Evolutionary conservation across 2,797 vertebrate species (phyloP).

Genomic region (Threskiornis aethiopicus): DNA sequence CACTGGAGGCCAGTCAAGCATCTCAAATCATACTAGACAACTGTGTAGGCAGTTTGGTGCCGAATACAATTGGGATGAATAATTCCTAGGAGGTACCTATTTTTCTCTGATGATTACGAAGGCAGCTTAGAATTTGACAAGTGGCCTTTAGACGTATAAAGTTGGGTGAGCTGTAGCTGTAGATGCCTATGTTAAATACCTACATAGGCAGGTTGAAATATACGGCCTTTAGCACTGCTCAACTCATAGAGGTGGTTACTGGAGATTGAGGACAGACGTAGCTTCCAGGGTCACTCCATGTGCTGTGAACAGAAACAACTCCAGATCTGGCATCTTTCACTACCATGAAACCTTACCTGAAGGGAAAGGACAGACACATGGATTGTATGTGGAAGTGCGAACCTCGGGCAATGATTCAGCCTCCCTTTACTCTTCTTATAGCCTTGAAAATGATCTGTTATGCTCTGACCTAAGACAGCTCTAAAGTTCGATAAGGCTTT

Average conservation of each 20-base stretch:
- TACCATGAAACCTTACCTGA: not conserved
- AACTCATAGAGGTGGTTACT: not conserved
- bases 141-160: conserved; percentile 26
- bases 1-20: conserved; percentile 28
- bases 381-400: not conserved
- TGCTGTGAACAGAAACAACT: not conserved
- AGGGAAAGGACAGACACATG: not conserved
- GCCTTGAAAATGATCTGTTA: not conserved
- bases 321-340: not conserved
- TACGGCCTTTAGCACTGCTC: not conserved
- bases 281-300: not conserved
- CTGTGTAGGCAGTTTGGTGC: conserved; percentile 33
- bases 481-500: not conserved
- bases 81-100: conserved; percentile 26
- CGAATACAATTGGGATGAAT: conserved; percentile 47
- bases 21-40: conserved; percentile 43
- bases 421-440: not conserved
- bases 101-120: conserved; percentile 30
- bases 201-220: not conserved
- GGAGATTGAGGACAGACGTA: not conserved
- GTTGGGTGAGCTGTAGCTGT: not conserved
- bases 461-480: not conserved
- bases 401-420: not conserved
- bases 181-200: not conserved
- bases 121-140: conserved; percentile 29